Percentiles rank a stretch among this genome's conserved stretches.
phyloP scores from a whole-genome alignment of 2,113 vertebrate species.

The Xiphophorus hellerii region DNA sequence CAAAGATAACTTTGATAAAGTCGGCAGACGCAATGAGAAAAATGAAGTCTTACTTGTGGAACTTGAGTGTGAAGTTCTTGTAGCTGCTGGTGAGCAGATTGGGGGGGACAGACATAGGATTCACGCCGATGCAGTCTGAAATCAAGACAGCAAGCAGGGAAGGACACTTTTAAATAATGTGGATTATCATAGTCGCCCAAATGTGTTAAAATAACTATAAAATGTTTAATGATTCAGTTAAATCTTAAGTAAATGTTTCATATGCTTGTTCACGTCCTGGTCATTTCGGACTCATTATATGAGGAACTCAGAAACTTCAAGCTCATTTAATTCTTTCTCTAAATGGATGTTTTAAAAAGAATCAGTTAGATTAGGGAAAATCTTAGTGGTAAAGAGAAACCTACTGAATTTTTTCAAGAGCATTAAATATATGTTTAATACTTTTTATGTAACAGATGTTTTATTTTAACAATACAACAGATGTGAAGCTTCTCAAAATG shows the following conservation, averaged over 20 bases:
- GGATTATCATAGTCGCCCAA: not conserved
- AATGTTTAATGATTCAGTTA: not conserved
- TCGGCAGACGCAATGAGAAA: slow-evolving; percentile 23
- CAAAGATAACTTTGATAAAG: slow-evolving; percentile 25
- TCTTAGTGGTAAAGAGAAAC: not conserved
- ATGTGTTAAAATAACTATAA: not conserved
- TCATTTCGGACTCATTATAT: not conserved
- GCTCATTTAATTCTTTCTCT: not conserved
- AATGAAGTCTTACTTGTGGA: slow-evolving; percentile 88
- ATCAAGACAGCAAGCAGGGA: slow-evolving; percentile 7
- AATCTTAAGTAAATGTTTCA: not conserved
- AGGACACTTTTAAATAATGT: not conserved
- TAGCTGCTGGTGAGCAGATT: slow-evolving; percentile 62
- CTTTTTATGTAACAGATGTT: too few relatives aligned
- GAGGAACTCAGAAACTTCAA: slow-evolving; percentile 38
- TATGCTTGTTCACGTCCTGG: slow-evolving; percentile 18
- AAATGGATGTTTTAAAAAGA: not conserved
- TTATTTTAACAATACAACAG: too few relatives aligned
- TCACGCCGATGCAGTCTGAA: slow-evolving; percentile 86
- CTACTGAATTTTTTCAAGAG: too few relatives aligned
- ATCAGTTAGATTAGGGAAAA: too few relatives aligned
- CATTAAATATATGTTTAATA: too few relatives aligned
- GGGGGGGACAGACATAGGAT: slow-evolving; percentile 71
- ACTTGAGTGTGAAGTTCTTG: slow-evolving; percentile 93
- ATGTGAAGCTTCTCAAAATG: too few relatives aligned